Base-by-base conservation (phyloP, 1,140 invertebrate species). In the Pseudomyrmex dendroicus region DNA sequence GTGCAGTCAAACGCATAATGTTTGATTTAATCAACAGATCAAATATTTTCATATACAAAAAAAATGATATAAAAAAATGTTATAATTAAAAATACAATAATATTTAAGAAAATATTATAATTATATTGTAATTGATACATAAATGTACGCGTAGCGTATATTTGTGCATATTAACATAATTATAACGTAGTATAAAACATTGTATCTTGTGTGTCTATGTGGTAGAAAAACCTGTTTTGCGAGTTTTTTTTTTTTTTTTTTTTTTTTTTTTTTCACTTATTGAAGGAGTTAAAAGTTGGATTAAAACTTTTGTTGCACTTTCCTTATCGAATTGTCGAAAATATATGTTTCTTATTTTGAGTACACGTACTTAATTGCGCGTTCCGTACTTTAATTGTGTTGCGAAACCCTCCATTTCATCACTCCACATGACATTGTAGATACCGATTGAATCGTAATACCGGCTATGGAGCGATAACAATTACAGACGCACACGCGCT, bases 321-420 rank as follows among this genome's bases (percentile, higher is more conserved):
- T 7, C 5, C 7, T 35, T 0, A 35, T 35, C 35, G 35, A 35
- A 35, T 35, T 2, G 4, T 35, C 4, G 5, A 35, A 35, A 35
- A 35, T 5, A 35, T 35, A 67, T 20, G 35, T 67, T 66, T 48
- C 20, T 64, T 15, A 13, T 77, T 44, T 67, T 67, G 48, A 67
- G 52, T 64, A 67, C 22, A 52, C 4, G 9, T 22, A 8, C 22
- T 15, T 54, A 35, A 35, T 64, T 64, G 46, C 50, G 17, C 44
- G 20, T 62, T 20, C 17, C 4, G 44, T 78, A 9, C 1, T 56
- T 77, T 57, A 46, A 78, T 59, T 52, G 35, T 78, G 35, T 64
- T 35, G 62, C 74, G 15, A 72, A 15, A 46, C 8, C 62, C 9
- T 5, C 20, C 74, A 22, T 56, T 67, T 67, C 50, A 22, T 67